Evolutionary conservation across 2,113 vertebrate genomes (phyloP).

Genomic region (Ifrita kowaldi): DNA sequence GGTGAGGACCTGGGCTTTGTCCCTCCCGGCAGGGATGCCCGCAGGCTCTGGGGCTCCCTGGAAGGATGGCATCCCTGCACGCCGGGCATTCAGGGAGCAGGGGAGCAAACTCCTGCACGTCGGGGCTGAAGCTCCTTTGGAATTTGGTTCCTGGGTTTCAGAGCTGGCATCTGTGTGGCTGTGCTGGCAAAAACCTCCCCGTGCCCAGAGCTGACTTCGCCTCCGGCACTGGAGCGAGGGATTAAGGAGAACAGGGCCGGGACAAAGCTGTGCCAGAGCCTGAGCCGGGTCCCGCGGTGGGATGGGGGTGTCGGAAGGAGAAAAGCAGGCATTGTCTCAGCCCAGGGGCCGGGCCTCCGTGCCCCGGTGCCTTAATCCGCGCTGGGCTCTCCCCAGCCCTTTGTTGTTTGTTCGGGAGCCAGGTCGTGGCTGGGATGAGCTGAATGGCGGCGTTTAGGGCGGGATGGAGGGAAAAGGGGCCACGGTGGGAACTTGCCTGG

Average conservation of each 20-base stretch:
- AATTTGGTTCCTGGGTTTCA: not conserved
- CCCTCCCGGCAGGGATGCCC: not conserved
- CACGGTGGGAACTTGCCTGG: not conserved
- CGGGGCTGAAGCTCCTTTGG: not conserved
- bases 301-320: not conserved
- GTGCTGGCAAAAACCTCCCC: not conserved
- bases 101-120: not conserved
- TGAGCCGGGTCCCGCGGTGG: not conserved
- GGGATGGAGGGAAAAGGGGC: not conserved
- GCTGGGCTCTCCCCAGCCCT: not conserved
- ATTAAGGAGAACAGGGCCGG: not conserved
- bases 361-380: not conserved
- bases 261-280: not conserved
- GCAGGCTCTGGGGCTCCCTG: rapidly evolving
- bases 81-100: not conserved
- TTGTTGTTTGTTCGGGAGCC: not conserved
- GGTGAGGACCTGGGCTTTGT: not conserved
- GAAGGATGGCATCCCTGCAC: no score
- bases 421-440: not conserved
- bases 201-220: not conserved
- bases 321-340: not conserved
- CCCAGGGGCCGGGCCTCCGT: not conserved
- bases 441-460: not conserved
- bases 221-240: not conserved
- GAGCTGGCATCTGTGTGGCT: not conserved